Base-by-base conservation (phyloP, 2,888 invertebrate genomes). In the Callinectes sapidus region DNA sequence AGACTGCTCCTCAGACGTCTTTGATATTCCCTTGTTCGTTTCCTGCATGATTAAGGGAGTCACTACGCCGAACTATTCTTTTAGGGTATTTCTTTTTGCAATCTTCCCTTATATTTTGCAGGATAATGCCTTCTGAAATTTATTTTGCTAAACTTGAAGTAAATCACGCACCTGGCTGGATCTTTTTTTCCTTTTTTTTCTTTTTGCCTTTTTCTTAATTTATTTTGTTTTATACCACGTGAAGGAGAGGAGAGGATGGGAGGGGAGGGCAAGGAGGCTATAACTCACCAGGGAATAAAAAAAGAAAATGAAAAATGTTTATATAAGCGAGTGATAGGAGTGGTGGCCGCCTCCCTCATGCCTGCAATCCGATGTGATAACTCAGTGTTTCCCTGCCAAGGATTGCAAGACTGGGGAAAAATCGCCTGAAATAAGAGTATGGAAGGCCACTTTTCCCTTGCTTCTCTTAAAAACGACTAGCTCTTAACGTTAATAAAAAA, bases 211-310 rank as follows among this genome's bases (percentile, higher is more conserved):
- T 48, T 48, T 48, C 3, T 48, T 48, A 8, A 48, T 48, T 48
- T 48, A 48, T 48, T 48, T 6, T 71, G 1, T 71, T 71, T n/a
- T 71, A 71, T 71, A 23, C 71, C 23, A 10, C 32, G 81, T 5
- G 35, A 16, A 16, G 35, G 35, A 32, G 32, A 35, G 81, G 32
- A 32, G n/a, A 2, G n/a, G 71, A 71, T 1, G 23, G 71, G n/a
- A 8, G 2, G 71, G n/a, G 35, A 35, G 81, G 23, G 13, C 0
- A 14, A 35, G 35, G 16, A 81, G 14, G 81, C 81, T 81, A 35
- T 81, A 81, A 81, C 81, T 81, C 81, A 81, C 81, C 81, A 13
- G 81, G 14, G 16, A 81, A 32, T 32, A 81, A 81, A 81, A 81
- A 5, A 81, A 81, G 10, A 81, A 16, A 16, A 81, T 35, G 81